Evolutionary conservation across 2,797 vertebrate genomes (phyloP), one percentile per base, ranked within the genome.

Genomic region (Spinus pinus): DNA sequence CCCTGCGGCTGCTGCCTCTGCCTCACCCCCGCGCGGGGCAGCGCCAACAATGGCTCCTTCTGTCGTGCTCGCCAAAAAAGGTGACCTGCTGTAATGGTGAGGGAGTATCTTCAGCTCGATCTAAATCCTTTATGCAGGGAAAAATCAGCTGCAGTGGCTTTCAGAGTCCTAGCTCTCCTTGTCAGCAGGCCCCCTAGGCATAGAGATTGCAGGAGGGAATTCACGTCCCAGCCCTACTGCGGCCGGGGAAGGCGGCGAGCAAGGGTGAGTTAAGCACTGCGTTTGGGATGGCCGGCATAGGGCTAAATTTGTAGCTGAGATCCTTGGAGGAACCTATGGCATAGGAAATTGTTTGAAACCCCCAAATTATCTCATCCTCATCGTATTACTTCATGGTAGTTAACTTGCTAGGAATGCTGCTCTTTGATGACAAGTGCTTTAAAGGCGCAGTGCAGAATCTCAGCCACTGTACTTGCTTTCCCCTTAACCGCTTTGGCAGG

Each of bases 371-470:
- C 80, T 93, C 73, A 71, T 80, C 49, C 74, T 94, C 78, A 74
- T 78, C 24, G 2, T 75, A 84, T 90, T 94, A 86, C 72, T 58
- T 95, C 83, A 88, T 39, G 58, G 58, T 33, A 92, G 77, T 92
- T 77, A 93, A 77, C 71, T 92, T 81, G 89, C 51, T 83, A 65
- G 66, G 80, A 93, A 95, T 35, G 82, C 82, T 90, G 65, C 62
- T 79, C 70, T 69, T 62, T 94, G 87, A 90, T 61, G 85, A 74
- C 65, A 54, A 83, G 54, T 61, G 64, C 73, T 96, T 96, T 94
- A 92, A 93, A 96, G 91, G 77, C 66, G 66, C 91, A 73, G 77
- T 4, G 58, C 56, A 50, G 50, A 47, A 64, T 69, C 65, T 86
- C 82, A 56, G 24, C 4, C 70, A 11, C 49, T 9, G 25, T 22